Conservation (phyloP, 2,113 vertebrate species). For the Osmerus eperlanus region DNA sequence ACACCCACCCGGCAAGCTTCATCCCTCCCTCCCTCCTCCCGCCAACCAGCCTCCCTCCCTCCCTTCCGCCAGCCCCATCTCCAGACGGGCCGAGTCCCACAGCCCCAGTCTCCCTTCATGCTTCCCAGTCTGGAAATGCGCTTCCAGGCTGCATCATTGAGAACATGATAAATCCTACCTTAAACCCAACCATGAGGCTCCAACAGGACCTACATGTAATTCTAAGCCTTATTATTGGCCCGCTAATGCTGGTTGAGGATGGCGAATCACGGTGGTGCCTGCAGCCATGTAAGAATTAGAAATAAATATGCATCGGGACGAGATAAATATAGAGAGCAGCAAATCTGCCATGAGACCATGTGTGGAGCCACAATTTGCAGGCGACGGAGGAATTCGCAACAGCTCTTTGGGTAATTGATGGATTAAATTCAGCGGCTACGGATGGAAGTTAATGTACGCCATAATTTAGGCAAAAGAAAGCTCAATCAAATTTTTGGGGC, state of each 20-base stretch:
- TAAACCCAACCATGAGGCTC: conserved; percentile 76
- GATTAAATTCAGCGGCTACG: conserved; percentile 77
- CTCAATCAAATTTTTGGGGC: conserved; percentile 56
- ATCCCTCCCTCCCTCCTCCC: conserved; percentile 41
- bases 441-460: conserved; percentile 68
- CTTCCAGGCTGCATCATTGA: conserved; percentile 73
- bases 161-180: conserved; percentile 78
- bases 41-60: conserved; percentile 31
- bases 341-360: conserved; percentile 71
- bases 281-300: conserved; percentile 79
- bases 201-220: conserved; percentile 76
- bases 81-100: conserved; percentile 60
- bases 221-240: conserved; percentile 76
- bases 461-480: conserved; percentile 67
- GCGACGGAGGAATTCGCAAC: conserved; percentile 70
- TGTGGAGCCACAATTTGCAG: conserved; percentile 66
- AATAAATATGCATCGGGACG: conserved; percentile 79
- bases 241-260: conserved; percentile 75
- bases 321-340: conserved; percentile 78
- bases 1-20: no score
- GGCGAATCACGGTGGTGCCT: conserved; percentile 75
- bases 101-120: conserved; percentile 56
- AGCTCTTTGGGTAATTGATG: conserved; percentile 77
- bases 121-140: conserved; percentile 63
- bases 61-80: conserved; percentile 52